phyloP scores from a whole-genome alignment of 2,113 vertebrate species.

The Chinchilla lanigera region DNA sequence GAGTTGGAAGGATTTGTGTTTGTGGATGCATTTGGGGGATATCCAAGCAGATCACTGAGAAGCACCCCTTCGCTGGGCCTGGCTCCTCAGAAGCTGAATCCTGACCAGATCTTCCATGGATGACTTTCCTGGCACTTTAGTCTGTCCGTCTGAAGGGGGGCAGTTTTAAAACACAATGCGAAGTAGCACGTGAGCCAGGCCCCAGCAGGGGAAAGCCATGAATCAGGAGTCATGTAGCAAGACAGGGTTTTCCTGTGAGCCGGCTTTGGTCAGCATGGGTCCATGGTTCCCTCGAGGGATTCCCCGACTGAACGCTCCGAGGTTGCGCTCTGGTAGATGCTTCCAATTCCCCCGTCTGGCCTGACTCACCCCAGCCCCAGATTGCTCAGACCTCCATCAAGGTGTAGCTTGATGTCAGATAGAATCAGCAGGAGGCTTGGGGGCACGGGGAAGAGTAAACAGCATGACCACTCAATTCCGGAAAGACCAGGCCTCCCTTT shows the following conservation, averaged over 20 bases:
- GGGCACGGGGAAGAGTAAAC: neutral
- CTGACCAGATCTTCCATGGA: neutral
- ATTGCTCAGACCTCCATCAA: conserved; percentile 48
- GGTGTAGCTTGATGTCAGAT: neutral
- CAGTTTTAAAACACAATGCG: neutral
- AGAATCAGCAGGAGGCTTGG: neutral
- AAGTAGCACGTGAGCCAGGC: conserved; percentile 53
- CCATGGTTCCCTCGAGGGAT: conserved; percentile 74
- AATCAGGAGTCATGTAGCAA: conserved; percentile 82
- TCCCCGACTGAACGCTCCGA: conserved; percentile 37
- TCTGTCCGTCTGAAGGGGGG: neutral
- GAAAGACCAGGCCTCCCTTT: conserved; percentile 19
- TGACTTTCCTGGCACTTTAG: neutral
- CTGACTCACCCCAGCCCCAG: conserved; percentile 66
- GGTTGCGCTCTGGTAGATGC: neutral
- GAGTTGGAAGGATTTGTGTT: neutral
- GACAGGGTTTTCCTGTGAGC: conserved; percentile 74
- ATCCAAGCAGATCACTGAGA: neutral
- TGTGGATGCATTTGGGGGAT: neutral
- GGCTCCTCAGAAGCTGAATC: neutral
- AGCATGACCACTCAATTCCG: neutral
- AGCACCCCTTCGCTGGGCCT: neutral
- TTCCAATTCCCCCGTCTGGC: conserved; percentile 36
- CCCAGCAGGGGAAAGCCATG: conserved; percentile 59
- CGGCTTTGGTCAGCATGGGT: conserved; percentile 50